Evolutionary conservation across 2,113 vertebrate genomes (phyloP), one percentile per base, ranked within the genome.

Genomic region (Coreoperca whiteheadi): DNA sequence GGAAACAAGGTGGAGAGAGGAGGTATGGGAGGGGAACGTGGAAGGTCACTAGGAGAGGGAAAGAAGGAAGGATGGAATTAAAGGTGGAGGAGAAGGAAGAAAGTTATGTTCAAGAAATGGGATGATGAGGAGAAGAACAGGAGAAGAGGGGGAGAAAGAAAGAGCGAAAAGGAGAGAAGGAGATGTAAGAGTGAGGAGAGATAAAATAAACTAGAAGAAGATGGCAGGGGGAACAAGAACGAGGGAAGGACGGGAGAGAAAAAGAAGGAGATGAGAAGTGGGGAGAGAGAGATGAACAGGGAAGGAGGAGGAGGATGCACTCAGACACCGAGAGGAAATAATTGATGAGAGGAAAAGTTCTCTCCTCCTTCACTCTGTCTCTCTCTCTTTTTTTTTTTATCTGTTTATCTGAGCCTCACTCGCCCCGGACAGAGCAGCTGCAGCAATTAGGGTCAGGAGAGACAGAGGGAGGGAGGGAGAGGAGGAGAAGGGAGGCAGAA

Each of bases 301-400:
- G 39, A 14, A n/a, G 39, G 14, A 12, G 23, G 78, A 73, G 41
- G 66, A 48, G 0, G 79, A 14, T 6, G 83, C 76, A 70, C 82
- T 85, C 81, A 89, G 87, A 83, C 73, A 3, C 57, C 67, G 32
- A 64, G 78, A 76, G 81, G 81, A 86, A 86, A 90, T 79, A 84
- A 90, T 86, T 84, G 63, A 89, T 87, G 88, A 87, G 78, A 84
- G 39, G 75, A 77, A 51, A 70, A 84, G 66, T 74, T 79, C 73
- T 71, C 68, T 73, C 48, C 73, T 68, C 56, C 66, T 54, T 67
- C 41, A 59, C 65, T 70, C 74, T 59, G 50, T 15, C 63, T 60
- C 71, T 74, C 69, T 2, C 63, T 83, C 63, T 67, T 46, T 70
- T n/a, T 66, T 61, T 79, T 34, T 59, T 51, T 21, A 71, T 79